Conservation (phyloP, 2,888 invertebrate genomes). For the Geophilus truncorum region DNA sequence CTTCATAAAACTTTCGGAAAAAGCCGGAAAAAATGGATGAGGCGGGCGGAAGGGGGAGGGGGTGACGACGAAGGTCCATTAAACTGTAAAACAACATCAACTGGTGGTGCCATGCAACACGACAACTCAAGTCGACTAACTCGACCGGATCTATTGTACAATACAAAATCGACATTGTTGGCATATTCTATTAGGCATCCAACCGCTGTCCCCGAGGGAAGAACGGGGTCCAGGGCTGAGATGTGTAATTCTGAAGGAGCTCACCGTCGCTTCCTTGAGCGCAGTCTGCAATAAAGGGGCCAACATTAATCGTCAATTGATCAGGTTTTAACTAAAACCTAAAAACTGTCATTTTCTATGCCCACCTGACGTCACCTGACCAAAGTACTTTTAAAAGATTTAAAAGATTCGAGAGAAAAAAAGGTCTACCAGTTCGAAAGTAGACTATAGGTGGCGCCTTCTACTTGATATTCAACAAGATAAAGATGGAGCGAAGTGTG, state of each 20-base stretch:
- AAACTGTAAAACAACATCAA: not conserved
- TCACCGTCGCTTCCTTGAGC: slow-evolving; percentile 33
- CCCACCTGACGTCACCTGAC: not conserved
- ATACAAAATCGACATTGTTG: slow-evolving; percentile 6
- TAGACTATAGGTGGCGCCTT: not conserved
- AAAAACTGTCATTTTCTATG: slow-evolving; percentile 7
- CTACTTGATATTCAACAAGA: not conserved
- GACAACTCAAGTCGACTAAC: not conserved
- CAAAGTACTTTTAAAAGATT: too few species aligned
- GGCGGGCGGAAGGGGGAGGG: not conserved
- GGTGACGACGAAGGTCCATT: too few species aligned
- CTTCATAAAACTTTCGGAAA: not conserved
- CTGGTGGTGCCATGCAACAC: slow-evolving; percentile 17
- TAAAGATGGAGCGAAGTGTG: too few species aligned
- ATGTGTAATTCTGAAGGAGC: slow-evolving; percentile 8
- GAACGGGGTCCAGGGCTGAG: not conserved
- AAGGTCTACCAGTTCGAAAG: not conserved
- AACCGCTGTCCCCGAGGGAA: slow-evolving; percentile 18
- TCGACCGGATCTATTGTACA: slow-evolving; percentile 4
- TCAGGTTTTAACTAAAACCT: not conserved
- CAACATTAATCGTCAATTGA: slow-evolving; percentile 30
- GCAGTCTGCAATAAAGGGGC: slow-evolving; percentile 33
- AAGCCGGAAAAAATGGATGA: too few species aligned
- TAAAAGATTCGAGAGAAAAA: not conserved
- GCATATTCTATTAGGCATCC: slow-evolving; percentile 15